Base-by-base conservation (phyloP, 2,888 invertebrate species). In the Trisateles emortualis region DNA sequence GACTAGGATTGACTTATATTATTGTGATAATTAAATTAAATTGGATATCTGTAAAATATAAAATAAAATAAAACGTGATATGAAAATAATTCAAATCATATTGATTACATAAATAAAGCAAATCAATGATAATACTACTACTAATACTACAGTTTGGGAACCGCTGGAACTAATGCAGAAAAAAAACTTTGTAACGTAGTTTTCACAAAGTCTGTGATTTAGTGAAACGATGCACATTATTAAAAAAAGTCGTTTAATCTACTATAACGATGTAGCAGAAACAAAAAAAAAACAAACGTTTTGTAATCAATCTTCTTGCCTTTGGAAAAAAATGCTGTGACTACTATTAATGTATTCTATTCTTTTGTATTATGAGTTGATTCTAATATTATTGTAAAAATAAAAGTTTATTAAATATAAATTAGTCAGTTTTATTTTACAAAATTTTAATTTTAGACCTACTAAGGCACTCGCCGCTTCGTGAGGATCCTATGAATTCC, bases 201-300 rank as follows among this genome's bases (percentile, higher is more conserved):
- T 83, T 85, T 83, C 83, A 86, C 83, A 78, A 83, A 78, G 75
- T 79, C 79, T 73, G 81, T 87, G 86, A 87, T 88, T 89, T 86
- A 83, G 82, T 78, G 79, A 79, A 78, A 77, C 75, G 81, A 59
- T 70, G 79, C 78, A 78, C 74, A 76, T 70, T 78, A 80, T 72
- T 67, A 68, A 64, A 76, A 78, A 82, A 72, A 80, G 76, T 75
- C 68, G 66, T 77, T 83, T 78, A 79, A 82, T 82, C 72, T 81
- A n/a, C n/a, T n/a, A 59, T 57, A 74, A 75, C 70, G 72, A 68
- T 59, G 71, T 72, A 73, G 68, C 59, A 64, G 61, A 64, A 67
- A 68, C 58, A 70, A 68, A 75, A 69, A 40, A 67, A 59, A 38
- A 29, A 40, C 52, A 71, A 72, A 61, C 69, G 65, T 61, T 75